A percentile compares a stretch with the other conserved stretches of the same genome.
These are phyloP conservation scores for Aurelia coerulea DNA, from an alignment of 30 jellyfish, hydroid and myxozoan genomes.

Conservation along the genomic window DNA sequence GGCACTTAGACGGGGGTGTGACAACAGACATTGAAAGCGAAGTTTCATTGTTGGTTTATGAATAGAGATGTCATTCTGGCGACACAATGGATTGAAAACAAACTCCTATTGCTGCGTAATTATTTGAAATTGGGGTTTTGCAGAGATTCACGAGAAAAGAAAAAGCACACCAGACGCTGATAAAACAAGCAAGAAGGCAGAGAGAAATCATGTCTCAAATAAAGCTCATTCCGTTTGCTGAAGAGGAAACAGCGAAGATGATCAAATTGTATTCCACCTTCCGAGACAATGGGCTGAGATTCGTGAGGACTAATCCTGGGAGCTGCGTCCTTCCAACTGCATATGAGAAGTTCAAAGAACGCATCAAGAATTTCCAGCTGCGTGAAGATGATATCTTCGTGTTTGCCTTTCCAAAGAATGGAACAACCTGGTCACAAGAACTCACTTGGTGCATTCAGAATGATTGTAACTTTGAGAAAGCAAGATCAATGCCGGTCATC, in stretches of 20 bases:
- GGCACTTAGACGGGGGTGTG: too few relatives aligned
- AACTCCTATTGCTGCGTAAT: too few relatives aligned
- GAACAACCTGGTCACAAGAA: slow-evolving; percentile 37
- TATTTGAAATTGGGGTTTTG: too few relatives aligned
- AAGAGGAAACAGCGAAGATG: background rate
- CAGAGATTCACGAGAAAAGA: too few relatives aligned
- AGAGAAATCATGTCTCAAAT: background rate
- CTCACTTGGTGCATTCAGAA: slow-evolving; percentile 16
- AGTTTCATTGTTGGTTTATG: too few relatives aligned
- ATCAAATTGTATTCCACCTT: background rate
- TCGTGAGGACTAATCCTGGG: slow-evolving; percentile 1
- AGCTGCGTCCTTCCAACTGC: slow-evolving; percentile 20
- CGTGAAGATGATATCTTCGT: slow-evolving; percentile 27
- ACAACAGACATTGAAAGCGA: too few relatives aligned
- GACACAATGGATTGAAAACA: too few relatives aligned
- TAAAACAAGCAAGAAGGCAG: too few relatives aligned
- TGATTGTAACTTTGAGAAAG: background rate
- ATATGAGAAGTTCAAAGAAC: slow-evolving; percentile 12
- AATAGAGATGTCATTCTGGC: too few relatives aligned
- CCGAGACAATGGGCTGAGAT: background rate
- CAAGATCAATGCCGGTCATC: background rate
- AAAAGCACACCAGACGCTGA: too few relatives aligned
- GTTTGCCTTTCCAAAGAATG: slow-evolving; percentile 18
- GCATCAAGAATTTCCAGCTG: background rate
- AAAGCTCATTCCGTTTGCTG: background rate